These are phyloP conservation scores for Eupithecia tripunctaria DNA, from an alignment of 2,888 invertebrate species.

Conservation along the genomic window DNA sequence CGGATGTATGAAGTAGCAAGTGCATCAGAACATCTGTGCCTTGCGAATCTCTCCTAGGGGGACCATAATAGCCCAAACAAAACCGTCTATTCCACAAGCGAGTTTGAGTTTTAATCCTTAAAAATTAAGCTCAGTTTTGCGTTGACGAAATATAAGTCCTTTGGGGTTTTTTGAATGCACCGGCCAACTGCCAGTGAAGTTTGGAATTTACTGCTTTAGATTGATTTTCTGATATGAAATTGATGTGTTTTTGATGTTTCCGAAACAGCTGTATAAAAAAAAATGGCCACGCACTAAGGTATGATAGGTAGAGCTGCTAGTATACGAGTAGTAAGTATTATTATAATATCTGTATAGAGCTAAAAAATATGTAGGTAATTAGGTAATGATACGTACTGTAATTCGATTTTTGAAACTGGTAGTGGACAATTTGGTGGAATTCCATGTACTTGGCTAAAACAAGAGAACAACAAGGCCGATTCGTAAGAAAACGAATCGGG, in stretches of 20 bases:
- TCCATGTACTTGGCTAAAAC: too few species aligned
- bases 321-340: too few species aligned
- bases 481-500: too few species aligned
- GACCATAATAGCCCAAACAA: slow-evolving; percentile 43
- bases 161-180: slow-evolving; percentile 31
- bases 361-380: too few species aligned
- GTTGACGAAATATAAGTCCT: slow-evolving; percentile 19
- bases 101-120: slow-evolving; percentile 27
- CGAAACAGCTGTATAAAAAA: slow-evolving; percentile 9
- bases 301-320: background rate
- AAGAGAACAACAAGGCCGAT: too few species aligned
- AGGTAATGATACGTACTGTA: too few species aligned
- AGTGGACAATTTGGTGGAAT: too few species aligned
- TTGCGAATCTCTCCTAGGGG: slow-evolving; percentile 50
- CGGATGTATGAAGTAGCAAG: slow-evolving; percentile 48
- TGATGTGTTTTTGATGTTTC: slow-evolving; percentile 22
- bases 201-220: slow-evolving; percentile 29
- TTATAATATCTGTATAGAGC: too few species aligned
- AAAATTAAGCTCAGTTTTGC: background rate
- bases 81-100: slow-evolving; percentile 12
- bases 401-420: too few species aligned
- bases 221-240: slow-evolving; percentile 13
- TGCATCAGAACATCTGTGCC: slow-evolving; percentile 52
- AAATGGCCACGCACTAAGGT: background rate
- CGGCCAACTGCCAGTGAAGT: slow-evolving; percentile 28